Evolutionary conservation across 1,140 invertebrate genomes (phyloP).

Genomic region (Danaus plexippus): DNA sequence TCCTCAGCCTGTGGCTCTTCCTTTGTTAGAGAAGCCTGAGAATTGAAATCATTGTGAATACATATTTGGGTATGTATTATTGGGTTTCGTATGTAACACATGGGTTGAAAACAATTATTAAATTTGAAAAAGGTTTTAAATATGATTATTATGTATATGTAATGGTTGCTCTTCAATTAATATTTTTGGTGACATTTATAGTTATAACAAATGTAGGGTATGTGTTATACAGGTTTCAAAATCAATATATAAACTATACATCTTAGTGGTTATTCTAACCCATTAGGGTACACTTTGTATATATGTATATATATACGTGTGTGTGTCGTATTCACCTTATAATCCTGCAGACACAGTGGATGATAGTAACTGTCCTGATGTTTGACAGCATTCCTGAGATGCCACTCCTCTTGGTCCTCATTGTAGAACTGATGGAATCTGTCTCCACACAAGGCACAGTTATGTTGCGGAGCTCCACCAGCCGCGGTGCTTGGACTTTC

Average conservation of each 20-base stretch:
- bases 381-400: slow-evolving; percentile 85
- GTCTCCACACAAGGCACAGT: slow-evolving; percentile 92
- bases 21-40: slow-evolving; percentile 51
- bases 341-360: slow-evolving; percentile 92
- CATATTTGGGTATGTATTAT: not conserved
- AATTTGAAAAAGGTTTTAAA: no score
- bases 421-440: slow-evolving; percentile 94
- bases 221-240: no score
- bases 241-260: no score
- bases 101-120: not conserved
- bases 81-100: not conserved
- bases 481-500: slow-evolving; percentile 77
- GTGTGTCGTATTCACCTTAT: slow-evolving; percentile 74
- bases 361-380: slow-evolving; percentile 89
- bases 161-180: no score
- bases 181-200: no score
- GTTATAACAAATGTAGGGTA: no score
- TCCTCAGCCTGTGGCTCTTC: slow-evolving; percentile 47
- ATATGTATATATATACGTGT: no score
- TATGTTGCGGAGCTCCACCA: slow-evolving; percentile 68
- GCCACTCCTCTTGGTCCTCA: slow-evolving; percentile 97
- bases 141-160: no score
- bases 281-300: no score
- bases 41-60: not conserved
- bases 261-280: no score